These are phyloP conservation scores for Salvelinus namaycush DNA, from an alignment of 2,113 vertebrate genomes.

Conservation along the genomic window DNA sequence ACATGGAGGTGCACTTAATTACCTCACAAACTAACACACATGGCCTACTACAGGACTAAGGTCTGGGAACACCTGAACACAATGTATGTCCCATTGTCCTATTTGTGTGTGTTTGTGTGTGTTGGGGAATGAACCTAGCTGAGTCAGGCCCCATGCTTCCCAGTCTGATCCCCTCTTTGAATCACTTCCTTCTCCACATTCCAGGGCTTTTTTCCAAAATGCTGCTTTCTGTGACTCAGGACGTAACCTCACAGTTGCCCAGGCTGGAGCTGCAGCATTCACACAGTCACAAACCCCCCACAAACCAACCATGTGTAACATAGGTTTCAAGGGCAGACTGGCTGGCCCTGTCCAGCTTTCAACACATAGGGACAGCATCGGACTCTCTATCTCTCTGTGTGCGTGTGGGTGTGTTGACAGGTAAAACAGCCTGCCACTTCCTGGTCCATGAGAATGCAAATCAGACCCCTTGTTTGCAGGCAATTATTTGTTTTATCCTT, in stretches of 20 bases:
- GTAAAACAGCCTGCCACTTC: constrained; percentile 1
- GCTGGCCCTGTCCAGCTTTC: not conserved
- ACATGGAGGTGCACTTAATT: not conserved
- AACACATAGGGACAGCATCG: not conserved
- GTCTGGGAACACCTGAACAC: constrained; percentile 8
- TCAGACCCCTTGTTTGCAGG: not conserved
- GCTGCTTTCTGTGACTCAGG: not conserved
- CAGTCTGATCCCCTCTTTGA: constrained; percentile 10
- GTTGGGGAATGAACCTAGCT: not conserved
- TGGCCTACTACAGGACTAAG: not conserved
- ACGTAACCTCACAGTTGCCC: constrained; percentile 13
- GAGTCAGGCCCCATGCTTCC: not conserved
- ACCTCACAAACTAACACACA: not conserved
- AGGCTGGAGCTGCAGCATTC: not conserved
- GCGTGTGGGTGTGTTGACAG: not conserved
- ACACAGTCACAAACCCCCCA: not conserved
- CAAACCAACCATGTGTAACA: constrained; percentile 1
- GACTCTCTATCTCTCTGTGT: not conserved
- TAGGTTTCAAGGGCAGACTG: constrained; percentile 23
- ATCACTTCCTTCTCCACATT: constrained; percentile 38
- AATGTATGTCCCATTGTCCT: not conserved
- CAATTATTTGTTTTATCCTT: not conserved
- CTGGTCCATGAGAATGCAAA: not conserved
- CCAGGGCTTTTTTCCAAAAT: not conserved
- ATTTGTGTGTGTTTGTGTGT: constrained; percentile 15